These are phyloP conservation scores for Rhingia campestris DNA, from an alignment of 2,888 invertebrate species.

Conservation along the genomic window DNA sequence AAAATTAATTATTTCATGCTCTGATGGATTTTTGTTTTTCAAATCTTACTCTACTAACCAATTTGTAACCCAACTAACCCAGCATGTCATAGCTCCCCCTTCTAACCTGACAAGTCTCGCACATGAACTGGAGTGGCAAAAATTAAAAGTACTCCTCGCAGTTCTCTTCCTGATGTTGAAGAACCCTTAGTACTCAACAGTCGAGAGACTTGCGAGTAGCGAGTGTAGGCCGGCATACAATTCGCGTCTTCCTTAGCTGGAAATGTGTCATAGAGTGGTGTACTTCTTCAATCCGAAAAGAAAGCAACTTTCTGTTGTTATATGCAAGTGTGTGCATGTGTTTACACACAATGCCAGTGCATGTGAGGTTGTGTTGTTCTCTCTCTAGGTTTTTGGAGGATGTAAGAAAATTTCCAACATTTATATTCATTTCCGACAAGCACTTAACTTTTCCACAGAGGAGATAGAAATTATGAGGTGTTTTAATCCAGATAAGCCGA, in stretches of 20 bases:
- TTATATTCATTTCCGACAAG: constrained; percentile 72
- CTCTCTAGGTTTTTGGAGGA: neutral
- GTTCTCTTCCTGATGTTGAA: constrained; percentile 65
- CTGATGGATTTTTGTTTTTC: no score
- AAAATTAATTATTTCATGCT: no score
- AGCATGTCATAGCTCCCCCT: no score
- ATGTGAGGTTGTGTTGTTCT: neutral
- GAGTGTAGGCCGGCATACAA: constrained; percentile 24
- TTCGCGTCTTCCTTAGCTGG: constrained; percentile 22
- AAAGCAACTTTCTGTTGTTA: constrained; percentile 46
- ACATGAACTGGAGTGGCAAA: constrained; percentile 19
- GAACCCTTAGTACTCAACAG: constrained; percentile 17
- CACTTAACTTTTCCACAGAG: constrained; percentile 64
- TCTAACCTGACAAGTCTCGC: no score
- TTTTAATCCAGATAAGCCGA: constrained; percentile 70
- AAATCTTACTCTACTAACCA: no score
- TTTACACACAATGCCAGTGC: neutral
- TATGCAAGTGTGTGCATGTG: constrained; percentile 7
- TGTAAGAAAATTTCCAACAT: constrained; percentile 52
- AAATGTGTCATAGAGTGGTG: constrained; percentile 50
- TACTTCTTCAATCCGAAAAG: constrained; percentile 34
- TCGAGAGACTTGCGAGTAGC: neutral
- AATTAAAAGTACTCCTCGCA: constrained; percentile 54
- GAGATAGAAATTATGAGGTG: constrained; percentile 72
- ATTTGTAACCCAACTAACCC: no score